Base-by-base conservation (phyloP, 2,888 invertebrate genomes). In the Hypsopygia costalis region DNA sequence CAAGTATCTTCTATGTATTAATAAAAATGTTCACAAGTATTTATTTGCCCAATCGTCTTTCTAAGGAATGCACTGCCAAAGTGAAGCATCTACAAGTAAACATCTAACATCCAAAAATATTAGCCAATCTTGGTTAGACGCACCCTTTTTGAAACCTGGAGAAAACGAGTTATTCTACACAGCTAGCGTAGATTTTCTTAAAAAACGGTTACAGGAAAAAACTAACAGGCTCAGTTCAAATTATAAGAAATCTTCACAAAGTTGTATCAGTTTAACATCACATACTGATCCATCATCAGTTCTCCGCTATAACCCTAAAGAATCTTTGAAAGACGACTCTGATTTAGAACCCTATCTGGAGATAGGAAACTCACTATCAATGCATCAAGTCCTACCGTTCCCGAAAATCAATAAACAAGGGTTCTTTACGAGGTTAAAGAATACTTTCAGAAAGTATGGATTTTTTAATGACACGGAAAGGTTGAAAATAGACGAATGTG, bases 171-270 rank as follows among this genome's bases (percentile, higher is more conserved):
- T 4, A 16, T 16, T 83, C 47, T 85, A 73, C 43, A 69, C 75
- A 11, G 85, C 85, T n/a, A 85, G 85, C 55, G 58, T 85, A 6
- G 65, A 79, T 40, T 86, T 83, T 47, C 71, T 87, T n/a, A 69
- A 58, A 36, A 72, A 71, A 51, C 67, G 74, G 44, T 64, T 86
- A n/a, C 60, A 72, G 52, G 76, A 80, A 43, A 82, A 78, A 58
- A 52, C 56, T 8, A 45, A 49, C 38, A 47, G 36, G 25, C 9
- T 47, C 20, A 41, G 41, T 6, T 22, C 43, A 1, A 48, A 48
- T 25, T 36, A 47, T 9, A 52, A 51, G 10, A 60, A 59, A 16
- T 45, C 52, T 12, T 65, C 78, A 1, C 69, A 69, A 36, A 80
- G 76, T 51, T 76, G 75, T 51, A 76, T 69, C 52, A 64, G 69